Base-by-base conservation (phyloP, 2,888 invertebrate genomes). In the Pseudococcus longispinus region DNA sequence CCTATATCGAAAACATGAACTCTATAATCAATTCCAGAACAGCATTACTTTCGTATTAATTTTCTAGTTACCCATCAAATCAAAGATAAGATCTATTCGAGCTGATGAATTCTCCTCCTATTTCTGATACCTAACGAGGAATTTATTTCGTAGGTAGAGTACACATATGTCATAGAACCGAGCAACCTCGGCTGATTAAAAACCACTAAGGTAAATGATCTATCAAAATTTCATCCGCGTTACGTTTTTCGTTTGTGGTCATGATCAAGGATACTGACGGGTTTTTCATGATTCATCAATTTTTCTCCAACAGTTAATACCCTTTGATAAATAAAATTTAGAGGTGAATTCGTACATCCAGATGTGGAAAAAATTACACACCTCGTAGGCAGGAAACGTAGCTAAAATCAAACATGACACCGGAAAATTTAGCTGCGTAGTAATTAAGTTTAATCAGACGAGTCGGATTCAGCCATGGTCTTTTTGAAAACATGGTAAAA, bases 371-470 rank as follows among this genome's bases (percentile, higher is more conserved):
- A 60, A 60, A 60, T 60, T 23, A 60, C 60, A 60, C 60, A 60
- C 8, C 3, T 23, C 23, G 11, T 20, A 6, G 20, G 20, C 60
- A 4, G 60, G 74, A 74, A 74, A 74, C 13, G 8, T 32, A 5
- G 5, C 3, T 6, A 2, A 74, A 74, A 74, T 32, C 32, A 32
- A 74, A 74, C 32, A 18, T 32, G 74, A 74, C 32, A 74, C 74
- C 74, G 74, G 74, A 74, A 74, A 74, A 74, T 74, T 74, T 74
- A 11, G 74, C 74, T 32, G 32, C 74, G 74, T 18, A 74, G n/a
- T 32, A 26, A 26, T 70, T 26, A 11, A 26, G 26, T 26, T 70
- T 23, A 60, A 20, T 60, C 60, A 9, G 60, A 23, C 60, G 60
- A 20, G 60, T 60, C 60, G 23, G 23, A 60, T 60, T 23, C 60